phyloP scores from a whole-genome alignment of 1,140 invertebrate genomes.

The Drosophila orena region DNA sequence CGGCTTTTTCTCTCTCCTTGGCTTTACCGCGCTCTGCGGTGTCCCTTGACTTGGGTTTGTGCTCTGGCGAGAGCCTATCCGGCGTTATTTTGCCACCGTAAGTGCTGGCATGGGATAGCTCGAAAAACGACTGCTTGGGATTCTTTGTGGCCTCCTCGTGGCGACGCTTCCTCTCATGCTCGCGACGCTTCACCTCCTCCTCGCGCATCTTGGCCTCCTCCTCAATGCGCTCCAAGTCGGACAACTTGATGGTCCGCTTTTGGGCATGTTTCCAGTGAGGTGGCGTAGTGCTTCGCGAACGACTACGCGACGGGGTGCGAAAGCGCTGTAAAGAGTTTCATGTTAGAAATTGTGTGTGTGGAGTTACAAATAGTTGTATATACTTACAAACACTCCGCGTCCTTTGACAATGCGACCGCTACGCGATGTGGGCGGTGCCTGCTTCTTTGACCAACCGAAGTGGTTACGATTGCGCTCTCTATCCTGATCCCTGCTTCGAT shows the following conservation, averaged over 20 bases:
- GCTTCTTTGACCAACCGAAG: conserved; percentile 85
- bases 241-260: conserved; percentile 91
- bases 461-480: conserved; percentile 72
- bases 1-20: conserved; percentile 41
- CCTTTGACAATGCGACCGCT: conserved; percentile 95
- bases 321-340: conserved; percentile 88
- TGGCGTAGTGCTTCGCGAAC: conserved; percentile 93
- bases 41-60: conserved; percentile 40
- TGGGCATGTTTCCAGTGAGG: conserved; percentile 96
- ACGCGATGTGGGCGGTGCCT: conserved; percentile 86
- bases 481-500: conserved; percentile 85
- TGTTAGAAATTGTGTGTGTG: background rate
- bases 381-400: conserved; percentile 93
- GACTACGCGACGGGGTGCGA: conserved; percentile 92
- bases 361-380: background rate
- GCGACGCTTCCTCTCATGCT: conserved; percentile 87
- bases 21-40: conserved; percentile 34
- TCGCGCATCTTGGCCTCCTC: conserved; percentile 87
- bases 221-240: conserved; percentile 91
- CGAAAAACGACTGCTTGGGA: conserved; percentile 81
- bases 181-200: conserved; percentile 87
- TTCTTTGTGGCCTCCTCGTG: conserved; percentile 85
- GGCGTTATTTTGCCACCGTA: conserved; percentile 70
- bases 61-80: conserved; percentile 44
- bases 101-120: conserved; percentile 80